Evolutionary conservation across 2,888 invertebrate species (phyloP).

Genomic region (Dendrolimus pini): DNA sequence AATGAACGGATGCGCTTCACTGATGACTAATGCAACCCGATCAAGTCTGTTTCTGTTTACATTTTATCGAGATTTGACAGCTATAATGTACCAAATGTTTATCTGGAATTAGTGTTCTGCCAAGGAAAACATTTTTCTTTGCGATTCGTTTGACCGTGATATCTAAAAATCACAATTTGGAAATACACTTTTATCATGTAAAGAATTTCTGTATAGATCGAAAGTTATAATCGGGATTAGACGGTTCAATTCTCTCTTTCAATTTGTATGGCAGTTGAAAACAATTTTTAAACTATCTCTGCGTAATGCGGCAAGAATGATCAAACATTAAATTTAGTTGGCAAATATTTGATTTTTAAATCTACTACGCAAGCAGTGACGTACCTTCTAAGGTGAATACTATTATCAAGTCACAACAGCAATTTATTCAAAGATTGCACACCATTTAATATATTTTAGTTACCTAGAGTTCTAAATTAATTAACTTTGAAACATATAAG

Average conservation of each 20-base stretch:
- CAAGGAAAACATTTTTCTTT: not conserved
- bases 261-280: no score
- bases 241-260: no score
- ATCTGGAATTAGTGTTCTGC: not conserved
- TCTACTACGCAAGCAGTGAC: not conserved
- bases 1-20: not conserved
- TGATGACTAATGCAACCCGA: not conserved
- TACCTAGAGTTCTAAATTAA: no score
- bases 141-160: not conserved
- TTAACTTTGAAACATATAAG: no score
- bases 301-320: slow-evolving; percentile 4
- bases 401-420: not conserved
- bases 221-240: no score
- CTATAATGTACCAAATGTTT: not conserved
- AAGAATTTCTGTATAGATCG: no score
- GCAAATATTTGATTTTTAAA: slow-evolving; percentile 6
- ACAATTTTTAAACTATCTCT: not conserved
- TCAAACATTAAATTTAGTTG: slow-evolving; percentile 1
- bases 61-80: not conserved
- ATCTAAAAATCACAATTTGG: not conserved
- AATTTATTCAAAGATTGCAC: not conserved
- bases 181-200: no score
- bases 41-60: not conserved
- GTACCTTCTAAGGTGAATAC: not conserved
- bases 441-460: no score